phyloP scores from a whole-genome alignment of 2,113 vertebrate genomes.

The Xenopus laevis region DNA sequence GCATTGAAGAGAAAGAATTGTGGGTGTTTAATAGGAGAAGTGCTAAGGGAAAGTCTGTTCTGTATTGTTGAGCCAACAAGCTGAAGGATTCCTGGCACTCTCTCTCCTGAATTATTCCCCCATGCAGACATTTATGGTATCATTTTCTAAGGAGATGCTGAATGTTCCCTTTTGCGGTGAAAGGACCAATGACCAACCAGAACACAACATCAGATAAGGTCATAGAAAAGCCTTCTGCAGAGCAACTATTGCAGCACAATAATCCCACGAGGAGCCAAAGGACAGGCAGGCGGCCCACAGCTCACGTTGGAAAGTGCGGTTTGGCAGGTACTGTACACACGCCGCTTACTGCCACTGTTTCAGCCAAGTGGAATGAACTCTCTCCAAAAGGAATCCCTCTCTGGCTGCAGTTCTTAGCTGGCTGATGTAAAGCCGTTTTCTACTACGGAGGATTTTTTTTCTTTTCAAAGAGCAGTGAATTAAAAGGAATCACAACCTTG shows the following conservation, averaged over 20 bases:
- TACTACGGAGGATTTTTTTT: too few species aligned
- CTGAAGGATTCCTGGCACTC: too few species aligned
- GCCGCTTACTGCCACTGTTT: conserved; percentile 8
- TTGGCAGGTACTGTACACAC: conserved; percentile 25
- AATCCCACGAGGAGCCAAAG: not conserved
- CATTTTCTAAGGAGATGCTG: too few species aligned
- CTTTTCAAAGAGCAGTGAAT: too few species aligned
- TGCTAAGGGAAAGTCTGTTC: too few species aligned
- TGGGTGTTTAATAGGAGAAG: too few species aligned
- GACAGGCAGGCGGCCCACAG: conserved; percentile 12
- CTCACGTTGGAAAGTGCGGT: conserved; percentile 20
- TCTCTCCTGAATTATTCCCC: too few species aligned
- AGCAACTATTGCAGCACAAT: not conserved
- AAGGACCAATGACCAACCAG: not conserved
- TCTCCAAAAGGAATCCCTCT: conserved; percentile 30
- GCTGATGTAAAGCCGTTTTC: not conserved
- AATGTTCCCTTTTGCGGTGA: too few species aligned
- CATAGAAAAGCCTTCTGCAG: not conserved
- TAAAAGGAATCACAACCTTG: too few species aligned
- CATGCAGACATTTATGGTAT: too few species aligned
- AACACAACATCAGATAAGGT: not conserved
- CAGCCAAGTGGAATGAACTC: conserved; percentile 22
- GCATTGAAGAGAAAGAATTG: too few species aligned
- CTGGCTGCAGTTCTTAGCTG: conserved; percentile 8
- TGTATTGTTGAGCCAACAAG: too few species aligned